Evolutionary conservation across 1,140 invertebrate species (phyloP).

Genomic region (Eumaeus atala): DNA sequence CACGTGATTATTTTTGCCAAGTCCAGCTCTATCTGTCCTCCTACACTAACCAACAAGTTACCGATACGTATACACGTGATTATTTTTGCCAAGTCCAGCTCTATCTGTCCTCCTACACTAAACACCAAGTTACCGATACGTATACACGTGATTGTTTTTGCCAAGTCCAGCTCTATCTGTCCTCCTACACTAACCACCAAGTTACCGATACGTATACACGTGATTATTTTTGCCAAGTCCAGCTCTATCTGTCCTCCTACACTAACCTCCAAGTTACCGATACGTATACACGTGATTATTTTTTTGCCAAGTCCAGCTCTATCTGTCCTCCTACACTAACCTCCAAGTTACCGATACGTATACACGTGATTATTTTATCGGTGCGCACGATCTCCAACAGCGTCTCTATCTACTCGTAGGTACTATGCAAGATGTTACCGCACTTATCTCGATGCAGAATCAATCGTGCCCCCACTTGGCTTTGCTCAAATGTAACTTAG

Average conservation of each 20-base stretch:
- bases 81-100: slow-evolving; percentile 47
- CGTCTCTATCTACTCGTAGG: slow-evolving; percentile 34
- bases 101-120: slow-evolving; percentile 21
- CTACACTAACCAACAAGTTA: slow-evolving; percentile 35
- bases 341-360: slow-evolving; percentile 44
- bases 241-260: slow-evolving; percentile 26
- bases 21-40: slow-evolving; percentile 24
- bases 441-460: slow-evolving; percentile 31
- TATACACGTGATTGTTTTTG: no score
- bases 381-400: slow-evolving; percentile 49
- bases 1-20: slow-evolving; percentile 52
- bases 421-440: slow-evolving; percentile 20
- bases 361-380: slow-evolving; percentile 54
- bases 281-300: slow-evolving; percentile 46
- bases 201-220: slow-evolving; percentile 47
- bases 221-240: slow-evolving; percentile 57
- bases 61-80: slow-evolving; percentile 47
- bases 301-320: slow-evolving; percentile 32
- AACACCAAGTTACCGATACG: slow-evolving; percentile 18
- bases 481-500: slow-evolving; percentile 5
- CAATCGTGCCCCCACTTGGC: slow-evolving; percentile 4
- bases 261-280: slow-evolving; percentile 39
- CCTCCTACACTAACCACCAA: slow-evolving; percentile 28
- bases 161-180: no score
- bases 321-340: slow-evolving; percentile 27